Evolutionary conservation across 2,113 vertebrate species (phyloP).

Genomic region (Melanotaenia duboulayi): DNA sequence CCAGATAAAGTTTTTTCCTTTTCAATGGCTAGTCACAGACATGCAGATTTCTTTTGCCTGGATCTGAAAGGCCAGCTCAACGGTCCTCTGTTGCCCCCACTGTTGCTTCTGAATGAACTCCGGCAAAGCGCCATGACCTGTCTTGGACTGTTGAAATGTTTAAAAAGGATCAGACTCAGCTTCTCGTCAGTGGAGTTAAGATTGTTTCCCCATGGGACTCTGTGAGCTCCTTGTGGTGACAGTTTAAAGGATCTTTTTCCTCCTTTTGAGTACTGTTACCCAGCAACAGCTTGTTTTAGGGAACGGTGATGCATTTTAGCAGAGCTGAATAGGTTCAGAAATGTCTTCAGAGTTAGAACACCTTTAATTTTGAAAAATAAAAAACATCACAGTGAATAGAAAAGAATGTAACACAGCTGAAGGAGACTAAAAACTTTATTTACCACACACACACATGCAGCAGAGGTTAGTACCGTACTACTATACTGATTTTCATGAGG

Average conservation of each 20-base stretch:
- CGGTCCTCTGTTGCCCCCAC: conserved; percentile 29
- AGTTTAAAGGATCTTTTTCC: conserved; percentile 21
- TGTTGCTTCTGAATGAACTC: conserved; percentile 41
- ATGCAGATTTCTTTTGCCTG: conserved; percentile 46
- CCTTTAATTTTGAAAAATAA: neutral
- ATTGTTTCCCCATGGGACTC: conserved; percentile 21
- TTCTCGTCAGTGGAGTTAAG: conserved; percentile 34
- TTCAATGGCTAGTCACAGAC: conserved; percentile 29
- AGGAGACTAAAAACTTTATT: conserved; percentile 51
- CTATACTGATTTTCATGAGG: neutral
- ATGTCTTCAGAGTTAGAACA: neutral
- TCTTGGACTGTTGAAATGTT: conserved; percentile 26
- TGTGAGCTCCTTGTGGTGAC: conserved; percentile 13
- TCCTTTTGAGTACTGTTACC: conserved; percentile 22
- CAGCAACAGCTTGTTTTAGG: conserved; percentile 44
- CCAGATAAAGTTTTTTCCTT: conserved; percentile 8
- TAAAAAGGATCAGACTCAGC: conserved; percentile 22
- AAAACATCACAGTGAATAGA: neutral
- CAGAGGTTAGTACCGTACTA: conserved; percentile 17
- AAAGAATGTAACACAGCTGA: conserved; percentile 17
- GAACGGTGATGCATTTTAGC: conserved; percentile 22
- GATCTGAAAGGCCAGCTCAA: conserved; percentile 39
- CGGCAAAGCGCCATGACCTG: conserved; percentile 46
- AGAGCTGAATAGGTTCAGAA: neutral
- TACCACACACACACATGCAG: conserved; percentile 23